Conservation (phyloP, 1,140 invertebrate genomes). For the Arctopsyche grandis region DNA sequence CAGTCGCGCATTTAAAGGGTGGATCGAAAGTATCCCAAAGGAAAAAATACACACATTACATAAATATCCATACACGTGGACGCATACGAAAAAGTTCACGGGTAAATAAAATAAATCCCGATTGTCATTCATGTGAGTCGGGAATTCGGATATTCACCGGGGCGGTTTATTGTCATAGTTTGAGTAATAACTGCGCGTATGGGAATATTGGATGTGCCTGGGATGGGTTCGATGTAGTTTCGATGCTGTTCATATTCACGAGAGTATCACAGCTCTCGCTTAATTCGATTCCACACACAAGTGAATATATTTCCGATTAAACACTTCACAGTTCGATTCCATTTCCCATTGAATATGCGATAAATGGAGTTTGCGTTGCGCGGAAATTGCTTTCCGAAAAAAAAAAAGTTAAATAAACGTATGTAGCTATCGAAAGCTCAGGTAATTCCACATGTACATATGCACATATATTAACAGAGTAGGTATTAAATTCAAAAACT, state of each 20-base stretch:
- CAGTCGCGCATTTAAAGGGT: not conserved
- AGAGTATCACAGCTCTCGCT: too few species aligned
- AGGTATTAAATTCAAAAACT: too few species aligned
- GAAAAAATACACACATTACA: not conserved
- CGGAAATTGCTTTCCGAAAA: not conserved
- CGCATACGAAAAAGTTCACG: not conserved
- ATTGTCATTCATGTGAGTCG: slow-evolving; percentile 51
- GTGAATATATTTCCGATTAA: not conserved
- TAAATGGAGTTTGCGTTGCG: not conserved
- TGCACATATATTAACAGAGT: too few species aligned
- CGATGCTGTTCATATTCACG: too few species aligned
- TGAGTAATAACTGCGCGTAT: slow-evolving; percentile 23
- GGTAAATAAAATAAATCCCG: slow-evolving; percentile 52
- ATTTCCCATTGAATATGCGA: slow-evolving; percentile 1
- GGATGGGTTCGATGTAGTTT: too few species aligned
- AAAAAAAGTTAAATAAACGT: not conserved
- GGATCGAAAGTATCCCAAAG: not conserved
- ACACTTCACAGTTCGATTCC: not conserved
- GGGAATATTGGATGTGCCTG: not conserved
- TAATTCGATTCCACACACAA: not conserved
- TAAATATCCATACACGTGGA: not conserved
- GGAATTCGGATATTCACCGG: slow-evolving; percentile 30
- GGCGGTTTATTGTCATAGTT: slow-evolving; percentile 35
- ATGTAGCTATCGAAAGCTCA: not conserved
- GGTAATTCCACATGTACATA: too few species aligned